These are phyloP conservation scores for Rhabdomys pumilio DNA, from an alignment of 2,797 vertebrate species.

Conservation along the genomic window DNA sequence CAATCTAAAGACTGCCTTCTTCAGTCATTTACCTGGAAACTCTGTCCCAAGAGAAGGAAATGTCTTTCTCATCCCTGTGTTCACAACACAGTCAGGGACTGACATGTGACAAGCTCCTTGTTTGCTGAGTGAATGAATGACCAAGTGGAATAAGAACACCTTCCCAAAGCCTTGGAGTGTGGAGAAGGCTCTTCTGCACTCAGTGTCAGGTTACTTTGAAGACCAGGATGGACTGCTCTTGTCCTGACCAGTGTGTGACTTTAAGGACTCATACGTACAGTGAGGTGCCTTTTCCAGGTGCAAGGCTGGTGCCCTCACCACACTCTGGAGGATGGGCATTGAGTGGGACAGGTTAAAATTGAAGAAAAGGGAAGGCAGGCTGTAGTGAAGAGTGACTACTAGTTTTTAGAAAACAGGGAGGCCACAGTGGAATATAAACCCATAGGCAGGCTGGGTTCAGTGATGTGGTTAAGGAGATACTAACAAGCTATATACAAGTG, in stretches of 20 bases:
- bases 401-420: background rate
- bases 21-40: background rate
- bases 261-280: too few relatives aligned
- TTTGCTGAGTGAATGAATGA: background rate
- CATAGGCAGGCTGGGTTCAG: background rate
- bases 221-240: background rate
- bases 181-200: background rate
- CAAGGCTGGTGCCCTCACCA: background rate
- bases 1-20: background rate
- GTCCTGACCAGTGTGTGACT: background rate
- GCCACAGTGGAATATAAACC: background rate
- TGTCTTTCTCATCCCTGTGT: background rate
- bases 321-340: background rate
- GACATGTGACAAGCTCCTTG: background rate
- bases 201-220: background rate
- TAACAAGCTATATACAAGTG: fast-evolving
- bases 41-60: background rate
- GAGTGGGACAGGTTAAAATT: background rate
- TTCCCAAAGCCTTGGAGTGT: background rate
- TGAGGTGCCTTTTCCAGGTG: background rate
- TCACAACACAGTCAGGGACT: background rate
- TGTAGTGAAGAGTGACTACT: background rate
- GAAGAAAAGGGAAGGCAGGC: background rate
- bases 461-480: background rate
- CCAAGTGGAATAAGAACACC: background rate